Base-by-base conservation (phyloP, 1,140 invertebrate genomes). In the Nilaparvata lugens region DNA sequence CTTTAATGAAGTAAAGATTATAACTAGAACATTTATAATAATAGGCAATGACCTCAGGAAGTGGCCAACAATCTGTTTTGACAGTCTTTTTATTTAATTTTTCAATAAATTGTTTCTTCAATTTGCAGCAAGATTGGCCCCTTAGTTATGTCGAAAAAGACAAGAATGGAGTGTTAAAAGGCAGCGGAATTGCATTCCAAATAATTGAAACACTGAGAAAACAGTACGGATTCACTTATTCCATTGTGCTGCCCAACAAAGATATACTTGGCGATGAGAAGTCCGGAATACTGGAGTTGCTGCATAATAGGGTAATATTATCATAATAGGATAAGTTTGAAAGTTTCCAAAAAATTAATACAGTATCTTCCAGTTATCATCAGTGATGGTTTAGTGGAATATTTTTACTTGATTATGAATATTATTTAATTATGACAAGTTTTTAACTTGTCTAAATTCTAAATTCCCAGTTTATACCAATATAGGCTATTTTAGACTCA, bases 181-280 rank as follows among this genome's bases (percentile, higher is more conserved):
- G 86, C 0, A 71, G 65, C 6, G 88, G 88, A 4, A 81, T 88
- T 13, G 84, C 86, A 0, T 90, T 90, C 68, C 75, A 84, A 35
- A 72, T 91, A 28, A 70, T 92, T 0, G 70, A 87, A n/a, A 79
- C 88, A 16, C 72, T 91, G 1, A 75, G 77, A 43, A 63, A 81
- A 48, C 83, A 82, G 68, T 85, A 82, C 62, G 84, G 86, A 61
- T 90, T 91, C 56, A 86, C 82, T 0, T 89, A 86, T 59, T 80
- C 81, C 7, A 76, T 90, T 0, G 66, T 83, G 1, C 64, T 79
- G 35, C 85, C 87, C 0, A 70, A 78, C 18, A 74, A 75, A 14
- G 81, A 85, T 62, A 71, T 74, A 6, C 72, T 84, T 58, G 75
- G 81, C 1, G 75, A 77, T 51, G 74, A 75, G 13, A 75, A 78